Percentiles rank a stretch among this genome's conserved stretches.
phyloP scores from a whole-genome alignment of 2,888 invertebrate species.

The Eumacrocentrus americanus region DNA sequence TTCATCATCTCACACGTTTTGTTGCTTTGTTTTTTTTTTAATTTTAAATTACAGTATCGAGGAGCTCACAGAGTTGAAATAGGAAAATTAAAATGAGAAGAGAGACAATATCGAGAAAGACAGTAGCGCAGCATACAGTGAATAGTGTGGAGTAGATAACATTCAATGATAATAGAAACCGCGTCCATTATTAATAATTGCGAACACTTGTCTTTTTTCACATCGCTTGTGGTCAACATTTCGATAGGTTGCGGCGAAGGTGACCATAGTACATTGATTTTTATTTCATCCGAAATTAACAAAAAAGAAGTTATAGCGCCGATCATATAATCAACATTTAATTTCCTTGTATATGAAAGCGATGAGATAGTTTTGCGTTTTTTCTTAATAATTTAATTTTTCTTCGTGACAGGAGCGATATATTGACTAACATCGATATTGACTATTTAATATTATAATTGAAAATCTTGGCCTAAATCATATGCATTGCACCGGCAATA shows the following conservation, averaged over 20 bases:
- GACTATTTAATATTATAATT: too few relatives aligned
- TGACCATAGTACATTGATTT: neutral
- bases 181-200: slow-evolving; percentile 39
- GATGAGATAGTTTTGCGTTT: too few relatives aligned
- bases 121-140: neutral
- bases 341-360: too few relatives aligned
- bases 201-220: slow-evolving; percentile 25
- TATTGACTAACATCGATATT: neutral
- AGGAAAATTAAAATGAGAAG: slow-evolving; percentile 6
- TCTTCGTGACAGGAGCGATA: neutral
- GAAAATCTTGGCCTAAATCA: too few relatives aligned
- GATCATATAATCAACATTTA: too few relatives aligned
- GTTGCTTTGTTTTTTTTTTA: too few relatives aligned
- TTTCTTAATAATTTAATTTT: neutral
- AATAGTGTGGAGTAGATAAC: neutral
- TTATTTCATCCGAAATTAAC: neutral
- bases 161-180: neutral
- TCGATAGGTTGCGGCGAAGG: slow-evolving; percentile 3
- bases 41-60: too few relatives aligned
- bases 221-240: slow-evolving; percentile 1
- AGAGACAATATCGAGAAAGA: slow-evolving; percentile 1
- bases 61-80: too few relatives aligned
- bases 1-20: slow-evolving; percentile 11
- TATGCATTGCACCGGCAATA: too few relatives aligned
- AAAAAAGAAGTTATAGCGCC: too few relatives aligned